Base-by-base conservation (phyloP, 2,888 invertebrate species). In the Oscheius sp. region DNA sequence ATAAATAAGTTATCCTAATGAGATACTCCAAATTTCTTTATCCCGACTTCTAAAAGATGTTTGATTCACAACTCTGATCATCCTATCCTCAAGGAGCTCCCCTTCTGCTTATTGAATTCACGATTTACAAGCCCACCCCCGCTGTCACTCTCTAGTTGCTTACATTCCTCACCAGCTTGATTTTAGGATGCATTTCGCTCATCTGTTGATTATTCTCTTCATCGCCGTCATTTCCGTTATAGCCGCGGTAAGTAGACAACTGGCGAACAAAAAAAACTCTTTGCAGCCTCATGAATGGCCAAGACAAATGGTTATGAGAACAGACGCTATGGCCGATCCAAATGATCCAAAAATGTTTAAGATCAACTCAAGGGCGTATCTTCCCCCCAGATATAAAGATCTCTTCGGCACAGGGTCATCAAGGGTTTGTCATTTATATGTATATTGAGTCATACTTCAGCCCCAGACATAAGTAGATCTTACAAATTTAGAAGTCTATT, bases 331-430 rank as follows among this genome's bases (percentile, higher is more conserved):
- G 6, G 26, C 50, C n/a, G 49, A 22, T 51, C 17, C 6, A 12
- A 20, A n/a, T 6, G 33, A 28, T 4, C 54, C 54, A 12, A 36
- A 30, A 33, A 63, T 33, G 49, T 22, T 64, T 3, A n/a, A 36
- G 9, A 51, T 51, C 9, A 33, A 49, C 20, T 50, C 63, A 20
- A 17, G 63, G 36, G 63, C 63, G 9, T 64, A 50, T 36, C 47
- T 64, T 22, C 63, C 63, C 14, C 63, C 63, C 9, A 32, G 63
- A 12, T 64, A 64, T 32, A 36, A 26, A 22, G 51, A 64, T 51
- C 63, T 64, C 3, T 64, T 64, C 38, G 63, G 63, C 5, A 33
- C 33, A 12, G 51, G 33, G 30, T 49, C 49, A 32, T 30, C 63
- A 2, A 49, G 41, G 24, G 63, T 64, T 26, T 0, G 22, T 54